Evolutionary conservation across 1,140 invertebrate species (phyloP), one percentile per base, ranked within the genome.

Genomic region (Caerostris extrusa): DNA sequence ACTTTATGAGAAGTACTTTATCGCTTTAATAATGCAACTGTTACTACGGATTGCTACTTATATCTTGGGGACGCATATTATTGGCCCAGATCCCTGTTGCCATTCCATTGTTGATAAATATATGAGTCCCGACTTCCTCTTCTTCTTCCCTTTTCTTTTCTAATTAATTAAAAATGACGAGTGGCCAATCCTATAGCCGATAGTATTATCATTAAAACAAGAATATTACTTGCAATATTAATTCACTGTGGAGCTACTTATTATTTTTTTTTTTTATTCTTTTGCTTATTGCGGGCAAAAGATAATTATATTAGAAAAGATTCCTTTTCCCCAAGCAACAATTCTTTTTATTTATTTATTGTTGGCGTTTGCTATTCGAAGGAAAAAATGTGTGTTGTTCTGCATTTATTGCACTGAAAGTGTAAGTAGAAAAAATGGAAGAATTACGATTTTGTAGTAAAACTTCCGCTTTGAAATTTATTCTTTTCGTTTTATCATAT

Each of bases 81-180:
- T 77, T 77, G 69, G 69, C 69, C 53, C 19, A 10, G 34, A 10
- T 71, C 10, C 34, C 69, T 7, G 34, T 77, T 53, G 34, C 10
- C 8, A 77, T 77, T 53, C 8, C 3, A 3, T 10, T 77, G 6
- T 3, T 10, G 50, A 8, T 77, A 10, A 10, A 77, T 50, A 12
- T 77, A 53, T 12, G 8, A 71, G 69, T 50, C 19, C 8, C 19
- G 8, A 71, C 19, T 50, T 34, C 3, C 19, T 10, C 0, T 1
- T 19, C 7, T 7, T 10, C 50, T 7, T 19, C 6, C 4, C 12
- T 10, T 77, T 34, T 34, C 34, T 10, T 77, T 10, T 77, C 3
- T 77, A 53, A 77, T 77, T 77, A 77, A 77, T 77, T 77, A 77
- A 53, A n/a, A 77, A 77, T 77, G 7, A 10, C 50, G 34, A 77